Percentiles rank a stretch among this genome's conserved stretches.
phyloP scores from a whole-genome alignment of 2,888 invertebrate species.

The Agrotis segetum region DNA sequence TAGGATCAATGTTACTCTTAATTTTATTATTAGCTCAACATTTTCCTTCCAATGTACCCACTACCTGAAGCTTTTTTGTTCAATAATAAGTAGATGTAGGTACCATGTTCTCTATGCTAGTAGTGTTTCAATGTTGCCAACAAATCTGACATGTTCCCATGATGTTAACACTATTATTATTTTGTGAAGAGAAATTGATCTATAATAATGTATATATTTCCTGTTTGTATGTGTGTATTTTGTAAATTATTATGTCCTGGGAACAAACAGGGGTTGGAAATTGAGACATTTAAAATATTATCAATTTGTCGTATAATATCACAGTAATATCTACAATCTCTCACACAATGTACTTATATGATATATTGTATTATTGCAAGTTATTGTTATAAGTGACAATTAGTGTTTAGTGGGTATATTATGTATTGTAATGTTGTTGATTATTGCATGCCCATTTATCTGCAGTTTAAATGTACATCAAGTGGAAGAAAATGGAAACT shows the following conservation, averaged over 20 bases:
- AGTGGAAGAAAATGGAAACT: conserved; percentile 4
- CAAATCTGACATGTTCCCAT: neutral
- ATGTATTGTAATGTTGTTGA: conserved; percentile 39
- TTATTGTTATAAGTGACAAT: conserved; percentile 20
- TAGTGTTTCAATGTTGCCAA: conserved; percentile 24
- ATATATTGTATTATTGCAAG: conserved; percentile 37
- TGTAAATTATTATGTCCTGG: conserved; percentile 5
- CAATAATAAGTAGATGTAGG: conserved; percentile 24
- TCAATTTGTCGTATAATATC: conserved; percentile 32
- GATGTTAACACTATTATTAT: conserved; percentile 5
- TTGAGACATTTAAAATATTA: conserved; percentile 32
- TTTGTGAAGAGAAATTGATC: neutral
- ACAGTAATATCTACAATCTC: conserved; percentile 31
- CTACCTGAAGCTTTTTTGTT: conserved; percentile 55
- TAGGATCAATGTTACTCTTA: conserved; percentile 40
- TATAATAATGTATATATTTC: conserved; percentile 47
- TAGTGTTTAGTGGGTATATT: conserved; percentile 15
- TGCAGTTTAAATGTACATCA: conserved; percentile 17
- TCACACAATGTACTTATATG: conserved; percentile 38
- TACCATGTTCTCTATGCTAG: conserved; percentile 26
- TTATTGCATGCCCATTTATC: conserved; percentile 23
- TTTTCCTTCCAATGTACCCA: conserved; percentile 66
- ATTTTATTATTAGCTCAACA: conserved; percentile 66
- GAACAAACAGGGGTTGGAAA: conserved; percentile 7
- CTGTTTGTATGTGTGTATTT: neutral